phyloP scores from a whole-genome alignment of 2,797 vertebrate genomes.

The Sorex maritimensis region DNA sequence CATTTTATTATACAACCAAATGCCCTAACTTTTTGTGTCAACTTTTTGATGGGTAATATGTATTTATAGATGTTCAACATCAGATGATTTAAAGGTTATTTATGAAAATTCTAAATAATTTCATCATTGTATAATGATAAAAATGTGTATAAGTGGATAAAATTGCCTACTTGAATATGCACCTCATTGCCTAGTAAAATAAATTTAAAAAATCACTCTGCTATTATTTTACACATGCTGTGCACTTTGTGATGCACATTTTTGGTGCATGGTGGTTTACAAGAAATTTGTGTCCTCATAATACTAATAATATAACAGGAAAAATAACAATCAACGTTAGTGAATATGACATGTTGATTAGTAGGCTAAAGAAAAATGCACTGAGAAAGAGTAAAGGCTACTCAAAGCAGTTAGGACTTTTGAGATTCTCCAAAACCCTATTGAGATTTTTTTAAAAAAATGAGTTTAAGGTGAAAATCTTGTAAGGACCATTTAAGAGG shows the following conservation, averaged over 20 bases:
- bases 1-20: conserved; percentile 37
- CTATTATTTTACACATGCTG: too few relatives aligned
- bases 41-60: too few relatives aligned
- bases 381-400: neutral
- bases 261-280: neutral
- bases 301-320: neutral
- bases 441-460: neutral
- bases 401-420: neutral
- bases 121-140: neutral
- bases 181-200: too few relatives aligned
- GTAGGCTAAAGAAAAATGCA: neutral
- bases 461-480: neutral
- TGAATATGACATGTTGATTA: neutral
- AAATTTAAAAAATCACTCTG: too few relatives aligned
- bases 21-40: neutral
- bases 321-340: neutral
- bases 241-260: neutral
- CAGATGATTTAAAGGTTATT: neutral
- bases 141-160: neutral
- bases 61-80: neutral
- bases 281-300: neutral
- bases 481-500: neutral
- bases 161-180: neutral
- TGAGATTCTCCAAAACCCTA: too few relatives aligned
- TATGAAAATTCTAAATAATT: neutral